Conservation (phyloP, 35 echinoderm and acorn worm genomes). For the Strongylocentrotus purpuratus region DNA sequence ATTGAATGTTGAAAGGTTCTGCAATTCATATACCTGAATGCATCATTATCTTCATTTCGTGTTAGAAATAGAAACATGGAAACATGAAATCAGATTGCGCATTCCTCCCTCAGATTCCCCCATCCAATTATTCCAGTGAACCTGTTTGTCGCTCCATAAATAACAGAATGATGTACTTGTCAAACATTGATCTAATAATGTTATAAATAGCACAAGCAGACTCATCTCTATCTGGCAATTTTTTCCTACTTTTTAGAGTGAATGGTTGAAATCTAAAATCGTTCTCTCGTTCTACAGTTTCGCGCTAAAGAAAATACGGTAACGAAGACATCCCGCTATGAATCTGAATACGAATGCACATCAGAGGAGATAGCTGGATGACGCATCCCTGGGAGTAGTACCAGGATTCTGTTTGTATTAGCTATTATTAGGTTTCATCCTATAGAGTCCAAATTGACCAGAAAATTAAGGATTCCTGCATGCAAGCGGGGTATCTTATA, state of each 20-base stretch:
- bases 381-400: conserved; percentile 16
- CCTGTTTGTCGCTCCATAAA: too few species aligned
- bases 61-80: too few species aligned
- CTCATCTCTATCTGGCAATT: not conserved
- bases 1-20: too few species aligned
- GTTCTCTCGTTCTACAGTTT: not conserved
- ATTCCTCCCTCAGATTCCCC: too few species aligned
- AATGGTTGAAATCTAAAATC: not conserved
- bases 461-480: conserved; percentile 51
- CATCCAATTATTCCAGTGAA: too few species aligned
- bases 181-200: too few species aligned
- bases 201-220: too few species aligned
- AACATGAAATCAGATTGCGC: too few species aligned
- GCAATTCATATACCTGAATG: too few species aligned
- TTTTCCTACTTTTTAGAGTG: not conserved
- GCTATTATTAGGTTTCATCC: conserved; percentile 51
- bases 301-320: not conserved
- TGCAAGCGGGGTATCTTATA: not conserved
- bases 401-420: conserved; percentile 39
- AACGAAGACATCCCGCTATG: not conserved
- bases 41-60: too few species aligned
- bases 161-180: too few species aligned
- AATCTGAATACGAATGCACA: not conserved
- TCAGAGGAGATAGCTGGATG: not conserved
- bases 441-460: conserved; percentile 45